Evolutionary conservation across 2,113 vertebrate species (phyloP).

Genomic region (Cololabis saira): DNA sequence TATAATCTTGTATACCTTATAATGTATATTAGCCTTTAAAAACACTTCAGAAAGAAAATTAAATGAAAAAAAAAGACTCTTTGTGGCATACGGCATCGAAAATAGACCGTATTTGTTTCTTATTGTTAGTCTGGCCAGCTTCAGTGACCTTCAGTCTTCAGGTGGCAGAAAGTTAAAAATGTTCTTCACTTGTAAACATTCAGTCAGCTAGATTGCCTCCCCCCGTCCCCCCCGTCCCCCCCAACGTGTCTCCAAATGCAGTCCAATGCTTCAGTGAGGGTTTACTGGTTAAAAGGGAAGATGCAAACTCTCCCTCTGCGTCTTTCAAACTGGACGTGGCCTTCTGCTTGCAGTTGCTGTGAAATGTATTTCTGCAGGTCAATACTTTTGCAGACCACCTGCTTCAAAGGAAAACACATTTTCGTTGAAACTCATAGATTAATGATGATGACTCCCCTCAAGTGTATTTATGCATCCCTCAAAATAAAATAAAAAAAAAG

Average conservation of each 20-base stretch:
- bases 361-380: constrained; percentile 32
- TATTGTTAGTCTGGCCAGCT: background rate
- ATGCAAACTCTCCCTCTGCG: constrained; percentile 34
- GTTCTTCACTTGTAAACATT: constrained; percentile 14
- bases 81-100: too few relatives aligned
- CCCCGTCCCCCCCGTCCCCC: too few relatives aligned
- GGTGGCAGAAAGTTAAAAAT: constrained; percentile 10
- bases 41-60: background rate
- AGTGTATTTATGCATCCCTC: too few relatives aligned
- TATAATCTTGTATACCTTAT: background rate
- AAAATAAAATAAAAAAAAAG: background rate
- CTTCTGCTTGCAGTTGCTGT: constrained; percentile 12
- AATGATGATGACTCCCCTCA: too few relatives aligned
- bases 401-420: constrained; percentile 34
- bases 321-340: background rate
- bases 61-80: background rate
- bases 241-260: background rate
- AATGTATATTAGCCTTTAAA: background rate
- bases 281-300: background rate
- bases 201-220: too few relatives aligned
- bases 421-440: constrained; percentile 6
- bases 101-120: background rate
- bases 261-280: constrained; percentile 1
- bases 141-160: constrained; percentile 14
- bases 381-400: constrained; percentile 29